A percentile compares a stretch with the other conserved stretches of the same genome.
Evolutionary conservation across 2,113 vertebrate species (phyloP).

Genomic region (Callaeas wilsoni): DNA sequence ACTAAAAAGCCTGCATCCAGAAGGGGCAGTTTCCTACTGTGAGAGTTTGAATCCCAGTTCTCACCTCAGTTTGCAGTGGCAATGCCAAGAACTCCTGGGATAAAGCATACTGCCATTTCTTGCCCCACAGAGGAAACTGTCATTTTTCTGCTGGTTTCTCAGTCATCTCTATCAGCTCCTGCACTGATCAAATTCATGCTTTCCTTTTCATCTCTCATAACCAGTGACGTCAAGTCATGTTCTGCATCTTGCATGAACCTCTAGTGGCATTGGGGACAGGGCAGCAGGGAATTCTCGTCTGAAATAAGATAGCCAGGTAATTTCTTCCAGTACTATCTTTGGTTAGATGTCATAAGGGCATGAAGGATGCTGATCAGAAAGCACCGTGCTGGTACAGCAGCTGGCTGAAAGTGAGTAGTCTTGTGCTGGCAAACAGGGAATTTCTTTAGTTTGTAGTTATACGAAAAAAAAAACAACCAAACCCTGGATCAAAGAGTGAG

Average conservation of each 20-base stretch:
- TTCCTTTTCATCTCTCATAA: not conserved
- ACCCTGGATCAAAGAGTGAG: accelerated
- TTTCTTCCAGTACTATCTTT: not conserved
- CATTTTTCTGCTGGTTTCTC: not conserved
- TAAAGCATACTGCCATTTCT: not conserved
- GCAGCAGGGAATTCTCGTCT: not conserved
- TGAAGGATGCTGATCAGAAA: not conserved
- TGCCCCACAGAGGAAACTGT: not conserved
- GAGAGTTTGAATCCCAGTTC: not conserved
- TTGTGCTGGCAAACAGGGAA: not conserved
- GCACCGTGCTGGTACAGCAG: not conserved
- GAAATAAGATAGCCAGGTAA: not conserved
- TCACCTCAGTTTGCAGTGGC: not conserved
- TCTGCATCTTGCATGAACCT: not conserved
- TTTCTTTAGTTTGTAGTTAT: not conserved
- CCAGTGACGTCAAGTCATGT: not conserved
- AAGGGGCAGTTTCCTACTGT: not conserved
- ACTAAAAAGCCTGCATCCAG: not conserved
- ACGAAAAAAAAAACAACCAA: not conserved
- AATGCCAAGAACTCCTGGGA: not conserved
- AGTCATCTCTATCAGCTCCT: not conserved
- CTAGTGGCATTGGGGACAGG: not conserved
- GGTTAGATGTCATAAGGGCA: not conserved
- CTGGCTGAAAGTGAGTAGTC: not conserved
- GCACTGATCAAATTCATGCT: not conserved